Evolutionary conservation across 2,113 vertebrate species (phyloP), one percentile per base, ranked within the genome.

Genomic region (Chionomys nivalis): DNA sequence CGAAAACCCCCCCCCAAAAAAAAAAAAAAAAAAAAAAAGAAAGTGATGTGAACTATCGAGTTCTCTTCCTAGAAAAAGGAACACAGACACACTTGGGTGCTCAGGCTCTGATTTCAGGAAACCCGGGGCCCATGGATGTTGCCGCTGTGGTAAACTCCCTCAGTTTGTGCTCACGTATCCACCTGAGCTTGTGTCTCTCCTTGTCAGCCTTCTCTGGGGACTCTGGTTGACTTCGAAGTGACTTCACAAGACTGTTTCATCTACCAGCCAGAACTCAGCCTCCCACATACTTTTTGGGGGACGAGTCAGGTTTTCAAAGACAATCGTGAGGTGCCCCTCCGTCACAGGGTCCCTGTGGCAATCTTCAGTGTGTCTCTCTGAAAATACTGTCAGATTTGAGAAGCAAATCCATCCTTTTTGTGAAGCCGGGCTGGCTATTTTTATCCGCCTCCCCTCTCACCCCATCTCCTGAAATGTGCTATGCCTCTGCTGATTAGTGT

Each of bases 351-450:
- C 93, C 90, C 83, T 66, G 26, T 82, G 96, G 77, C n/a, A 58
- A 75, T 78, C 95, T 73, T 90, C 76, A 87, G 49, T 89, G 82
- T 28, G 81, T 66, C 44, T 96, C 73, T 95, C 91, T 94, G 77
- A 94, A 94, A 97, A 91, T 63, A 55, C 87, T 49, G 75, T 96
- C 72, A 97, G 92, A 92, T 94, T 55, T 94, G 72, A 89, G 92
- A 90, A 89, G 93, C 72, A 91, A 44, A 47, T 39, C 81, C 81
- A 86, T 82, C 92, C 93, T 89, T 91, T 83, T 70, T 92, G 70
- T n/a, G 87, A 96, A 94, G 90, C 88, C 26, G 79, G 96, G 87
- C 26, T 97, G 89, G 73, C 97, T 97, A 90, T 94, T 96, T 97
- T 96, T 95, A 96, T 73, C 93, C 79, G n/a, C 24, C 93, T 55